Percentiles rank a stretch among this genome's conserved stretches.
phyloP scores from a whole-genome alignment of 2,888 invertebrate genomes.

The Caenorhabditis drosophilae region DNA sequence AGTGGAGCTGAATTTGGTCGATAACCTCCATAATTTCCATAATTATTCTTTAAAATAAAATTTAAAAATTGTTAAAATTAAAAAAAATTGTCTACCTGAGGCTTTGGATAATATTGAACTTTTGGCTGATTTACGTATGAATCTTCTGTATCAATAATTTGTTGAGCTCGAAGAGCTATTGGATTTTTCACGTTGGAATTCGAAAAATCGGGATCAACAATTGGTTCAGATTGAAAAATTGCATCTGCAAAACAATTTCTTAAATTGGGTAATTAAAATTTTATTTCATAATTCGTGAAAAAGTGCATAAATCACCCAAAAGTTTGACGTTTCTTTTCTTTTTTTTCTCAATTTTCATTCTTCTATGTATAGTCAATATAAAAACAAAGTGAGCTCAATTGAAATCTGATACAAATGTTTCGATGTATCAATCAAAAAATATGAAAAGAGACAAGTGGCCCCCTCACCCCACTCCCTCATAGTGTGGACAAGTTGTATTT shows the following conservation, averaged over 20 bases:
- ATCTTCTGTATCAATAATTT: neutral
- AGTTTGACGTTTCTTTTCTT: too few relatives aligned
- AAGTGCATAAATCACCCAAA: too few relatives aligned
- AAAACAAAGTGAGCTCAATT: too few relatives aligned
- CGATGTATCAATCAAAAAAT: too few relatives aligned
- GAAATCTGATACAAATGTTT: too few relatives aligned
- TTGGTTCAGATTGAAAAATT: conserved; percentile 10
- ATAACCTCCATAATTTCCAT: conserved; percentile 10
- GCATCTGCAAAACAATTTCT: conserved; percentile 6
- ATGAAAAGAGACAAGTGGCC: too few relatives aligned
- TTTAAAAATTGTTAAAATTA: neutral
- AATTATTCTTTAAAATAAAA: neutral
- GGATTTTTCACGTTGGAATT: neutral
- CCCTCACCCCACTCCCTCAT: too few relatives aligned
- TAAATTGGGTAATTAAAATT: too few relatives aligned
- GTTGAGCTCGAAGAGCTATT: neutral
- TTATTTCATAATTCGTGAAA: too few relatives aligned
- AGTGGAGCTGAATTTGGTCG: conserved; percentile 31
- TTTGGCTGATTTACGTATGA: neutral
- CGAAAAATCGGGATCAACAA: neutral
- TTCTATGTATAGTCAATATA: too few relatives aligned
- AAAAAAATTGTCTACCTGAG: conserved; percentile 8
- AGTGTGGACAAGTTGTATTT: too few relatives aligned
- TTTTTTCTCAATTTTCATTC: too few relatives aligned
- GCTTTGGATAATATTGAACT: conserved; percentile 17